Percentiles rank a stretch among this genome's conserved stretches.
Evolutionary conservation across 2,797 vertebrate genomes (phyloP).

Genomic region (Platalea minor): DNA sequence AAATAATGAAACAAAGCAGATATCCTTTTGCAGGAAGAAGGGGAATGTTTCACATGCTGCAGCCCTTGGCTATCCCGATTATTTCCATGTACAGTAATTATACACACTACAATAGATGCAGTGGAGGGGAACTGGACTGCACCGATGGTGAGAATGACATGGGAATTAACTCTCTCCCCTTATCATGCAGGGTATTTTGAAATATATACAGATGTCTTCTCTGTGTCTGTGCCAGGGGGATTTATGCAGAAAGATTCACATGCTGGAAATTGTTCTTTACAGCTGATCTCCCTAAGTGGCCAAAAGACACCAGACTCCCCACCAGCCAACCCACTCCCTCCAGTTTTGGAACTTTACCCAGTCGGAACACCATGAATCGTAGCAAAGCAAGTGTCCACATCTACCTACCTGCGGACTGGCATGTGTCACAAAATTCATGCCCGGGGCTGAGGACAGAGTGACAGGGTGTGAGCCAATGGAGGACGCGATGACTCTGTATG

Average conservation of each 20-base stretch:
- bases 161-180: background rate
- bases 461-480: slow-evolving; percentile 83
- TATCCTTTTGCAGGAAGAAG: background rate
- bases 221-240: background rate
- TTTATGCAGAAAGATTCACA: background rate
- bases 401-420: slow-evolving; percentile 84
- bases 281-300: background rate
- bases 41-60: background rate
- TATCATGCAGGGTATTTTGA: background rate
- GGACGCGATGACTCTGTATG: slow-evolving; percentile 87
- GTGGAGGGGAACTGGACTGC: background rate
- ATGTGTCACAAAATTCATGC: slow-evolving; percentile 82
- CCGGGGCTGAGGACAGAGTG: slow-evolving; percentile 81
- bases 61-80: background rate
- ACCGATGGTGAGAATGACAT: background rate
- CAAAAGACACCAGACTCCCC: background rate
- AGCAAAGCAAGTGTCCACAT: rapidly evolving
- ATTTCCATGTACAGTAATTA: background rate
- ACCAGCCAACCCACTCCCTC: background rate
- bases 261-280: background rate
- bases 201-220: background rate
- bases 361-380: rapidly evolving
- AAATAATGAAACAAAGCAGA: background rate
- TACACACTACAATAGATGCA: background rate
- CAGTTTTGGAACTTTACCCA: background rate